These are phyloP conservation scores for Mola mola DNA, from an alignment of 2,113 vertebrate genomes.

Conservation along the genomic window DNA sequence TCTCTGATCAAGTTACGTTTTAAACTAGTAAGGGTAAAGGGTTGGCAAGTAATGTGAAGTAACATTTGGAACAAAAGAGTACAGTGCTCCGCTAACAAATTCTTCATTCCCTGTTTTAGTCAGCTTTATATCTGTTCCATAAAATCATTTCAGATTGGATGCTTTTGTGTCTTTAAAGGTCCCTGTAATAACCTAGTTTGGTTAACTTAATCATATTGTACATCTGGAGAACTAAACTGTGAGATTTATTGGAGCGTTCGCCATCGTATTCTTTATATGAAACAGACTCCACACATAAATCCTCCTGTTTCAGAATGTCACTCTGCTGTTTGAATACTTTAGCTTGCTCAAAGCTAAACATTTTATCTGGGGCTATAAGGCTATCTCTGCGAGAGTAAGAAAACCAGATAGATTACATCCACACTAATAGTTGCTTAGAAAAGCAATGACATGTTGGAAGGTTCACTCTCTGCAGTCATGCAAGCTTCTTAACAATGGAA, in stretches of 20 bases:
- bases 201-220: conserved; percentile 52
- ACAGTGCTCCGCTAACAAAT: conserved; percentile 14
- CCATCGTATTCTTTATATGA: conserved; percentile 24
- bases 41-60: conserved; percentile 26
- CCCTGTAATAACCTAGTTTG: conserved; percentile 53
- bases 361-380: conserved; percentile 36
- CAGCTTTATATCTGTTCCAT: conserved; percentile 43
- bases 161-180: conserved; percentile 30
- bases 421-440: conserved; percentile 61
- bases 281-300: conserved; percentile 21
- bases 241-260: conserved; percentile 30
- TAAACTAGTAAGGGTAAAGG: conserved; percentile 12
- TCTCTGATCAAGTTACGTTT: conserved; percentile 17
- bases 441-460: conserved; percentile 47
- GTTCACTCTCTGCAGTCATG: background rate
- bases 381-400: conserved; percentile 27
- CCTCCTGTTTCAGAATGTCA: conserved; percentile 10
- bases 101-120: conserved; percentile 38
- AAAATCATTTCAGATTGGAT: conserved; percentile 48
- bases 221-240: conserved; percentile 18
- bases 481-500: conserved; percentile 3
- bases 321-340: conserved; percentile 43
- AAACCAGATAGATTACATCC: conserved; percentile 54
- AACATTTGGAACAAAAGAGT: conserved; percentile 13
- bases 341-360: conserved; percentile 15